Conservation (phyloP, 2,113 vertebrate genomes). For the Phycodurus eques region DNA sequence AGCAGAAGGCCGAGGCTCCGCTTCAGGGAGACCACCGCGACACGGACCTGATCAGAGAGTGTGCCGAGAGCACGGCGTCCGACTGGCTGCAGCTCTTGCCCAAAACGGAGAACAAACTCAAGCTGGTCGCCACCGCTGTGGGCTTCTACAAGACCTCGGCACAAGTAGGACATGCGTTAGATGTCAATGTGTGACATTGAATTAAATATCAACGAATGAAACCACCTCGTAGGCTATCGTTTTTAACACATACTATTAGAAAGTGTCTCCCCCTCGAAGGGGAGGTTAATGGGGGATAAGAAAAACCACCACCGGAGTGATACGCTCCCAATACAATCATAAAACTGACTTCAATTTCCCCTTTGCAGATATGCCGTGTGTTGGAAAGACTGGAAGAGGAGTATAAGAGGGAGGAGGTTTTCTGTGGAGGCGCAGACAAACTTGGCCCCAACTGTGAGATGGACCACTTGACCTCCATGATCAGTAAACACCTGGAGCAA, state of each 20-base stretch:
- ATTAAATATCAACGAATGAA: too few relatives aligned
- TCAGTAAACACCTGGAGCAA: slow-evolving; percentile 97
- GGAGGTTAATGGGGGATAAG: too few relatives aligned
- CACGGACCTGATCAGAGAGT: slow-evolving; percentile 97
- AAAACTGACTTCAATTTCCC: too few relatives aligned
- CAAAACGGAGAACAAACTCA: too few relatives aligned
- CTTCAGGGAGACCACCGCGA: slow-evolving; percentile 97
- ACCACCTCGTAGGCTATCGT: too few relatives aligned
- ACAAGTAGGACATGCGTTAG: slow-evolving; percentile 37
- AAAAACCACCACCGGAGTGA: background rate
- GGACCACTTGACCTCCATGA: slow-evolving; percentile 95
- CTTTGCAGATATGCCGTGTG: slow-evolving; percentile 86
- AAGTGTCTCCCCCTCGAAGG: too few relatives aligned
- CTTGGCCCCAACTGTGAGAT: slow-evolving; percentile 96
- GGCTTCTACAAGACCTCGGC: too few relatives aligned
- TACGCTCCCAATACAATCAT: too few relatives aligned
- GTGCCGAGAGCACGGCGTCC: slow-evolving; percentile 77
- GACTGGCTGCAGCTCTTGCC: too few relatives aligned
- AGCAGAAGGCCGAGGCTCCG: slow-evolving; percentile 95
- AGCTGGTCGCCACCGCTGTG: slow-evolving; percentile 50
- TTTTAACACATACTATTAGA: too few relatives aligned
- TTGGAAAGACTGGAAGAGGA: slow-evolving; percentile 97
- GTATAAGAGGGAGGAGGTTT: slow-evolving; percentile 97
- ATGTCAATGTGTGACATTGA: too few relatives aligned
- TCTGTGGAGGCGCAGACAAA: slow-evolving; percentile 96